phyloP scores from a whole-genome alignment of 2,113 vertebrate genomes.

The Carollia perspicillata region DNA sequence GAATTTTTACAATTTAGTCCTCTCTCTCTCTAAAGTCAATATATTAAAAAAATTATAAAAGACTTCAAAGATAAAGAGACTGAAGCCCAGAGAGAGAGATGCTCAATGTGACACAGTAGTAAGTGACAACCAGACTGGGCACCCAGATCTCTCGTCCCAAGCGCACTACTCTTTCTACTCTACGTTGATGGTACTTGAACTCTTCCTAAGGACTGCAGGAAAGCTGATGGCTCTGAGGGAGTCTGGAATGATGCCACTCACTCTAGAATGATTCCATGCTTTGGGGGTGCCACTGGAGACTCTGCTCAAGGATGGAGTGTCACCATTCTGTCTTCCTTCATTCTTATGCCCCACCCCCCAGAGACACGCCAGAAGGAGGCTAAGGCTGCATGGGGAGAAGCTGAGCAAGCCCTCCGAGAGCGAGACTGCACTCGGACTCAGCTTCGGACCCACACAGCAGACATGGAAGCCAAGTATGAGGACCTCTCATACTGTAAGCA shows the following conservation, averaged over 20 bases:
- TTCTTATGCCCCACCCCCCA: background rate
- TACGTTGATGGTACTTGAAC: background rate
- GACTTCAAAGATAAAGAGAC: background rate
- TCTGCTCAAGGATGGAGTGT: background rate
- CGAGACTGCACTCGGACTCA: constrained; percentile 77
- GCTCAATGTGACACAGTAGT: background rate
- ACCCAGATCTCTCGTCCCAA: background rate
- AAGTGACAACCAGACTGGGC: background rate
- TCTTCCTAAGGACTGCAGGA: background rate
- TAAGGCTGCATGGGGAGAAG: constrained; percentile 54
- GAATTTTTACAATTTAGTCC: background rate
- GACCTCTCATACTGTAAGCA: constrained; percentile 82
- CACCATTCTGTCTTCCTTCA: background rate
- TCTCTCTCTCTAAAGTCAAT: background rate
- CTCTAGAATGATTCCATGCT: background rate
- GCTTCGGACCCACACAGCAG: constrained; percentile 77
- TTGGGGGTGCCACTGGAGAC: background rate
- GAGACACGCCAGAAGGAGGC: constrained; percentile 75
- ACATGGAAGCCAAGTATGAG: constrained; percentile 82
- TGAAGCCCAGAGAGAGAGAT: background rate
- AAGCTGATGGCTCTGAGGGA: background rate
- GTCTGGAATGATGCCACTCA: background rate
- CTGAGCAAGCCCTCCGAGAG: constrained; percentile 66
- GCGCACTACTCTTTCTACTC: background rate
- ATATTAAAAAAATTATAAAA: too few species aligned